A percentile compares a stretch with the other conserved stretches of the same genome.
These are phyloP conservation scores for Eurytemora carolleeae DNA, from an alignment of 1,140 invertebrate species.

Conservation along the genomic window DNA sequence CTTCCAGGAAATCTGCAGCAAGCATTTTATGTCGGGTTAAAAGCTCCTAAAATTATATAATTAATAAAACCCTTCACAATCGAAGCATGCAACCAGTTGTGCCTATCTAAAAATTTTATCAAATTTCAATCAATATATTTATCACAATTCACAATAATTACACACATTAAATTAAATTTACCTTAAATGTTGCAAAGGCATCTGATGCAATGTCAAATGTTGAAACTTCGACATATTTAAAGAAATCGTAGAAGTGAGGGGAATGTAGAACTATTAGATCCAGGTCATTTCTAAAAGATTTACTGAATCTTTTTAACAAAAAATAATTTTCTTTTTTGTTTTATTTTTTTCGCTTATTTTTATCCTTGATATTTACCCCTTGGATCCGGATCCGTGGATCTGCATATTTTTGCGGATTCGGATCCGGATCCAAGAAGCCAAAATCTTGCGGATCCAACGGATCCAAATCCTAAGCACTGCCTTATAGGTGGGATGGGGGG, in stretches of 20 bases:
- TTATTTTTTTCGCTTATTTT: no score
- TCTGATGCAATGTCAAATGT: constrained; percentile 99
- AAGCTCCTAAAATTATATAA: constrained; percentile 54
- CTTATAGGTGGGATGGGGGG: no score
- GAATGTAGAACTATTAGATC: constrained; percentile 72
- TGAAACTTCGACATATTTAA: constrained; percentile 96
- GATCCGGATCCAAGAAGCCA: no score
- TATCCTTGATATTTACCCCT: no score
- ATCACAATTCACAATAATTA: neutral
- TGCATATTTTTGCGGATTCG: no score
- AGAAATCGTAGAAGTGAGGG: constrained; percentile 98
- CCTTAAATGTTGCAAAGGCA: constrained; percentile 99
- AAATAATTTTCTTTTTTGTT: no score
- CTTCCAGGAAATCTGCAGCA: constrained; percentile 93
- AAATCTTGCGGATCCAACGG: no score
- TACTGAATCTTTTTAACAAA: no score
- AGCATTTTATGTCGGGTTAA: constrained; percentile 94
- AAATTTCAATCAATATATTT: neutral
- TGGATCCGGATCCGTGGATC: no score
- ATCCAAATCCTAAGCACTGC: no score
- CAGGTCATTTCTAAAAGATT: no score
- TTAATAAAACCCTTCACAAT: neutral
- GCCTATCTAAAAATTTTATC: constrained; percentile 3
- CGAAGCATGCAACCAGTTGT: neutral
- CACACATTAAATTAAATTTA: constrained; percentile 25